A percentile compares a stretch with the other conserved stretches of the same genome.
These are phyloP conservation scores for Pseudomyrmex sp. DNA, from an alignment of 1,140 invertebrate species.

Conservation along the genomic window DNA sequence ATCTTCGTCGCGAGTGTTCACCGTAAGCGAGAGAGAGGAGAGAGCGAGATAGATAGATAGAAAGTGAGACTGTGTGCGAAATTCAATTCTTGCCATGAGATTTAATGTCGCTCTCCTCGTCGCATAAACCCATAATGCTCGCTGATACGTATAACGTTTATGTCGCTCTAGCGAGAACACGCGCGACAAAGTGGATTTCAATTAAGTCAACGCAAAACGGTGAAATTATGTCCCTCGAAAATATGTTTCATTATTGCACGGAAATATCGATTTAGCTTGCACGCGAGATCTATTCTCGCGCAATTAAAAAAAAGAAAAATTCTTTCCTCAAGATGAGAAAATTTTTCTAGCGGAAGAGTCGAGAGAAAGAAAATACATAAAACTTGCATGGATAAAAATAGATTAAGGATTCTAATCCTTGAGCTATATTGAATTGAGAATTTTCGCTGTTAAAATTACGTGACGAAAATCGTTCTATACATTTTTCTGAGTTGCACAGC, in stretches of 20 bases:
- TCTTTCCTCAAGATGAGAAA: no score
- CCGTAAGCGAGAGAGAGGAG: not conserved
- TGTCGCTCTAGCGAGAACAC: not conserved
- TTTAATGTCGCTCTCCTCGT: constrained; percentile 21
- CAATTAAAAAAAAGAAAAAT: constrained; percentile 18
- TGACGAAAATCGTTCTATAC: no score
- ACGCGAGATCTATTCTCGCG: not conserved
- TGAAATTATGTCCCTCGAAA: constrained; percentile 15
- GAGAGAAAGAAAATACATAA: no score
- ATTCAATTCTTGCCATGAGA: constrained; percentile 48
- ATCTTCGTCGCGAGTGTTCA: not conserved
- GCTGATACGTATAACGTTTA: constrained; percentile 19
- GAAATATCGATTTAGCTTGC: not conserved
- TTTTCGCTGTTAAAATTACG: no score
- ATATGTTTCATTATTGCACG: not conserved
- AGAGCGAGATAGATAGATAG: no score
- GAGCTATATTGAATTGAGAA: no score
- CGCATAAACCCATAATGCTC: constrained; percentile 35
- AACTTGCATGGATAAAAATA: no score
- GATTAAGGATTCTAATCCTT: no score
- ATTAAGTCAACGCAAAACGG: constrained; percentile 32
- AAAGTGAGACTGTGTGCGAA: not conserved
- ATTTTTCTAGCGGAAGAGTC: no score
- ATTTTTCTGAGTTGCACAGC: no score
- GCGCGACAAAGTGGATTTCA: constrained; percentile 36